phyloP scores from a whole-genome alignment of 30 jellyfish, hydroid and myxozoan genomes.

The Hydractinia echinata region DNA sequence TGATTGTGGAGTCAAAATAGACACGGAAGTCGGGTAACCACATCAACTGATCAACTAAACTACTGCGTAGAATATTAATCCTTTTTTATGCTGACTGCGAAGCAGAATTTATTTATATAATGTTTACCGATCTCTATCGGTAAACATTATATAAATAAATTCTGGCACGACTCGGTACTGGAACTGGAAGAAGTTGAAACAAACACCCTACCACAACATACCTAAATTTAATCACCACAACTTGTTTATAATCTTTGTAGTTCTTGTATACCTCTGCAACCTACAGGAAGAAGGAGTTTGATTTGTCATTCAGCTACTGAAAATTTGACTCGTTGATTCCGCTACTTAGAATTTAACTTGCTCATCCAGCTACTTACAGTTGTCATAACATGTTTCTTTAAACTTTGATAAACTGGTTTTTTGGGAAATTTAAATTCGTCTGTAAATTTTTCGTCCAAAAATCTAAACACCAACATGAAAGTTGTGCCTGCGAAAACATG shows the following conservation, averaged over 20 bases:
- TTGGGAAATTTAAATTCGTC: constrained; percentile 61
- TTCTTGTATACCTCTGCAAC: constrained; percentile 50
- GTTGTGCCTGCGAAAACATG: constrained; percentile 10
- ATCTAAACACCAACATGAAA: constrained; percentile 71
- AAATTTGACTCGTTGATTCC: background rate
- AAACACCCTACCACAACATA: constrained; percentile 3
- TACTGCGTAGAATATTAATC: no score
- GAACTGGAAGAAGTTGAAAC: background rate
- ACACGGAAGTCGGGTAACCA: no score
- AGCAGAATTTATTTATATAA: no score
- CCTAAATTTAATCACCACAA: constrained; percentile 70
- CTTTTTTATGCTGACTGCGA: no score
- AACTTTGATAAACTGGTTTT: constrained; percentile 58
- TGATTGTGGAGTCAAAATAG: no score
- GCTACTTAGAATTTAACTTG: background rate
- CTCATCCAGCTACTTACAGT: constrained; percentile 1
- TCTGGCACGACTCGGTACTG: no score
- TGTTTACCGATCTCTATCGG: no score
- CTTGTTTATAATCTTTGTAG: constrained; percentile 57
- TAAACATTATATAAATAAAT: background rate
- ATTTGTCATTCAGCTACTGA: background rate
- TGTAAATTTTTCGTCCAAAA: constrained; percentile 49
- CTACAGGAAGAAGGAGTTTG: constrained; percentile 21
- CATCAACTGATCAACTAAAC: no score
- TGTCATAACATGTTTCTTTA: constrained; percentile 26